These are phyloP conservation scores for Nomada flava DNA, from an alignment of 2,888 invertebrate genomes.

Conservation along the genomic window DNA sequence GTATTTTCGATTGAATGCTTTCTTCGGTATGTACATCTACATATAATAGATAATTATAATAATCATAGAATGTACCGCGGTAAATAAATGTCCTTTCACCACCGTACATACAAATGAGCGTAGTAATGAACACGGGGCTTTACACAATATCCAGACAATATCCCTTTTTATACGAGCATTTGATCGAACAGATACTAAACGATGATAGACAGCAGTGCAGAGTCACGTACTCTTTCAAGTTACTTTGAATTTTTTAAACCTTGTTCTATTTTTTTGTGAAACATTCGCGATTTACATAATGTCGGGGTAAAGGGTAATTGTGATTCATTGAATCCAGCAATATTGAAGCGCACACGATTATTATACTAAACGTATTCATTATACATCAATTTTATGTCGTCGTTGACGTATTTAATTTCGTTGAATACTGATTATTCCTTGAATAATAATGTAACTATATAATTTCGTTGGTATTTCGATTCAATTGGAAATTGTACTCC, in stretches of 20 bases:
- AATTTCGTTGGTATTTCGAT: too few species aligned
- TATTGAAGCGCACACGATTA: too few species aligned
- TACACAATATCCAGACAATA: background rate
- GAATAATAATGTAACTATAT: background rate
- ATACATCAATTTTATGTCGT: background rate
- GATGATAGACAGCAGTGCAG: background rate
- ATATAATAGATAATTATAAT: too few species aligned
- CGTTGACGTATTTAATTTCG: background rate
- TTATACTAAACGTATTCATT: background rate
- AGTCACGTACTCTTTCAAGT: background rate
- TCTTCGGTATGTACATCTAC: background rate
- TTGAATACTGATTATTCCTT: background rate
- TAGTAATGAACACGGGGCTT: background rate
- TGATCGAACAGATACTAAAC: background rate
- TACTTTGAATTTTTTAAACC: too few species aligned
- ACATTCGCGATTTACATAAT: background rate
- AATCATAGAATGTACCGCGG: too few species aligned
- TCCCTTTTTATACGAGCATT: background rate
- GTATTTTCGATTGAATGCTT: background rate
- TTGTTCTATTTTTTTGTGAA: background rate
- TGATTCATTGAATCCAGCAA: too few species aligned
- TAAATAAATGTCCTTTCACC: background rate
- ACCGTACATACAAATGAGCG: too few species aligned
- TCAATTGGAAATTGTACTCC: background rate
- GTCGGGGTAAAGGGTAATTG: background rate